A percentile compares a stretch with the other conserved stretches of the same genome.
These are phyloP conservation scores for Sebastolobus alascanus DNA, from an alignment of 2,797 vertebrate genomes.

Conservation along the genomic window DNA sequence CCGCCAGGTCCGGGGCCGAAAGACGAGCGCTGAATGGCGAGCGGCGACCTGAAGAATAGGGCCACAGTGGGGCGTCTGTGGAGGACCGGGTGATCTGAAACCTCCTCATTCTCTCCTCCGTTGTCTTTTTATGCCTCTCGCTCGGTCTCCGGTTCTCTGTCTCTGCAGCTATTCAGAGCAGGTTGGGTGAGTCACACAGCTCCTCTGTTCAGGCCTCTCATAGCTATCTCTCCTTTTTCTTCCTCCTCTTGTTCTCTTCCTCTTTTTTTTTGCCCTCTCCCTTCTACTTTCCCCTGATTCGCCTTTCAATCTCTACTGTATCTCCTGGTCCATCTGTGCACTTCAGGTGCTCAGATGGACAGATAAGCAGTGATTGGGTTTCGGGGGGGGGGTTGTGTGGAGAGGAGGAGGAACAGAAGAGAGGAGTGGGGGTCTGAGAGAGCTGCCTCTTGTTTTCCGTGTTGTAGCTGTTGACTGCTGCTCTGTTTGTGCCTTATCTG, in stretches of 20 bases:
- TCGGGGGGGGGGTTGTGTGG: constrained; percentile 10
- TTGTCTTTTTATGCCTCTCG: constrained; percentile 57
- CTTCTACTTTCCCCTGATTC: constrained; percentile 49
- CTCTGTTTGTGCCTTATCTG: constrained; percentile 74
- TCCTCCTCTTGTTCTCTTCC: constrained; percentile 29
- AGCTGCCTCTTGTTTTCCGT: constrained; percentile 51
- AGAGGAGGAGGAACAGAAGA: constrained; percentile 23
- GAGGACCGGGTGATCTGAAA: constrained; percentile 67
- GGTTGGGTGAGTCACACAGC: constrained; percentile 65
- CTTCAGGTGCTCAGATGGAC: constrained; percentile 51
- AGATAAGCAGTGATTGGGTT: constrained; percentile 66
- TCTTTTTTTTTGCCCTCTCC: constrained; percentile 25
- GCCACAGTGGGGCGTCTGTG: constrained; percentile 67
- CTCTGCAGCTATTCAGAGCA: constrained; percentile 68
- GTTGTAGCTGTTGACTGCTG: constrained; percentile 56
- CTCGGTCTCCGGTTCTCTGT: constrained; percentile 52
- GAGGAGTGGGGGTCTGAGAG: constrained; percentile 38
- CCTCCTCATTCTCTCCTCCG: constrained; percentile 49
- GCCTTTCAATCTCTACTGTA: constrained; percentile 48
- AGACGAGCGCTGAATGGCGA: constrained; percentile 69
- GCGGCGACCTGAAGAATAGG: constrained; percentile 62
- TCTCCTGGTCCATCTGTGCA: constrained; percentile 62
- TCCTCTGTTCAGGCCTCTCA: constrained; percentile 56
- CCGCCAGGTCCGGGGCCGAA: constrained; percentile 44
- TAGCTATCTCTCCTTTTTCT: constrained; percentile 19